Evolutionary conservation across 2,888 invertebrate species (phyloP).

Genomic region (Synanthedon formicaeformis): DNA sequence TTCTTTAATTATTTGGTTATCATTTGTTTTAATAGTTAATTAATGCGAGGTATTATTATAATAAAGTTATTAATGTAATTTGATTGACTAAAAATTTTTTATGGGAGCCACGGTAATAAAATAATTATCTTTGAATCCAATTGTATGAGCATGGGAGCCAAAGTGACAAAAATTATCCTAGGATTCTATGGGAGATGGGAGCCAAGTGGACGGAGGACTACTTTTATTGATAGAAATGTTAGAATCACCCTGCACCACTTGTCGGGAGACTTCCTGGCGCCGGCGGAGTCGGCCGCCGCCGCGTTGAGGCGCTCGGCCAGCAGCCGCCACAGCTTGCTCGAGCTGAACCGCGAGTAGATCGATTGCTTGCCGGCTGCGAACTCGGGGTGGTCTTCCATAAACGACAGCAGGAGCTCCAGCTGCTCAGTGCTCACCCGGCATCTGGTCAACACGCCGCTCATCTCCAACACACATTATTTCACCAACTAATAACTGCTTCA

Average conservation of each 20-base stretch:
- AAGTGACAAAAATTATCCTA: no score
- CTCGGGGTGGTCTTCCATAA: constrained; percentile 65
- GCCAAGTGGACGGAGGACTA: no score
- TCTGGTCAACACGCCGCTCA: constrained; percentile 48
- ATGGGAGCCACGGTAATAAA: no score
- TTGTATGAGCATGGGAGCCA: no score
- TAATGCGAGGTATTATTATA: no score
- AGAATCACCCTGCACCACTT: constrained; percentile 45
- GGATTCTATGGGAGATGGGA: no score
- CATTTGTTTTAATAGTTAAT: no score
- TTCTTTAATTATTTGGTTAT: no score
- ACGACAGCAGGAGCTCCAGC: constrained; percentile 47
- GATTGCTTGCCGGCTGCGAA: constrained; percentile 60
- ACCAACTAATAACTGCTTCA: neutral
- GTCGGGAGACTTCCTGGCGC: constrained; percentile 56
- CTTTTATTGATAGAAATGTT: no score
- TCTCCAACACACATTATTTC: constrained; percentile 19
- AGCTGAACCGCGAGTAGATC: constrained; percentile 56
- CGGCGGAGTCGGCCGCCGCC: constrained; percentile 47
- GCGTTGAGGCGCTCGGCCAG: constrained; percentile 58
- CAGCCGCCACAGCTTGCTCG: constrained; percentile 57
- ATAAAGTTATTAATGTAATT: no score
- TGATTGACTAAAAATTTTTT: no score
- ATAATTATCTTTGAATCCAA: no score
- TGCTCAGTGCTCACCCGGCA: constrained; percentile 60